phyloP scores from a whole-genome alignment of 2,888 invertebrate species.

The Lissocephala sabroskyi region DNA sequence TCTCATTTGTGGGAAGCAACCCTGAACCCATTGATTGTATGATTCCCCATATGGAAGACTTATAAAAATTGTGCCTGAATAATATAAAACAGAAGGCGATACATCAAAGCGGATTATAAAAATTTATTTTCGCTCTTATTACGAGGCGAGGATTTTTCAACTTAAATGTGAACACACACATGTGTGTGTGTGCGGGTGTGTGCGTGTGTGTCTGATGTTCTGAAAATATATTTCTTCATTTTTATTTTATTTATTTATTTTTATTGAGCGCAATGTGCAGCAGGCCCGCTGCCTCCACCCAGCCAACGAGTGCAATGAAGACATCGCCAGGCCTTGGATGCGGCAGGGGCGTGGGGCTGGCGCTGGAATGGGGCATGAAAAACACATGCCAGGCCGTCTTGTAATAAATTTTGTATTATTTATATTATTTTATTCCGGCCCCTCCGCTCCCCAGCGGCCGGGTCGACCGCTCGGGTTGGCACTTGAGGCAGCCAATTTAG shows the following conservation, averaged over 20 bases:
- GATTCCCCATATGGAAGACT: too few species aligned
- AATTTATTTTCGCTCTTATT: slow-evolving; percentile 56
- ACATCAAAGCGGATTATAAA: slow-evolving; percentile 64
- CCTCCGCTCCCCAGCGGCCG: not conserved
- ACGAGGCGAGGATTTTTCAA: too few species aligned
- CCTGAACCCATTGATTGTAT: too few species aligned
- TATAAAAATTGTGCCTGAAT: slow-evolving; percentile 61
- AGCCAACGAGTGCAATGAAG: too few species aligned
- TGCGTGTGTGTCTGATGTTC: slow-evolving; percentile 8
- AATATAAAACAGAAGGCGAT: slow-evolving; percentile 66
- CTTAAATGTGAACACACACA: too few species aligned
- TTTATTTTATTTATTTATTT: slow-evolving; percentile 64
- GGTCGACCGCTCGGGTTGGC: slow-evolving; percentile 6
- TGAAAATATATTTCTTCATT: slow-evolving; percentile 46
- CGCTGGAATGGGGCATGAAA: slow-evolving; percentile 11
- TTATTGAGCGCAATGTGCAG: slow-evolving; percentile 10
- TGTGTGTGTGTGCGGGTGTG: too few species aligned
- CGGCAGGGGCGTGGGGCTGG: not conserved
- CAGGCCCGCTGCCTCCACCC: slow-evolving; percentile 24
- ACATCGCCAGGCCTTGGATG: too few species aligned
- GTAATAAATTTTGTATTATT: slow-evolving; percentile 62
- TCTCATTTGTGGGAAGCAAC: too few species aligned
- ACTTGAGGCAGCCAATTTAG: slow-evolving; percentile 54
- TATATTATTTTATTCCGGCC: slow-evolving; percentile 56
- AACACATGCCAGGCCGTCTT: slow-evolving; percentile 35